Evolutionary conservation across 2,888 invertebrate genomes (phyloP).

Genomic region (Boloria selene): DNA sequence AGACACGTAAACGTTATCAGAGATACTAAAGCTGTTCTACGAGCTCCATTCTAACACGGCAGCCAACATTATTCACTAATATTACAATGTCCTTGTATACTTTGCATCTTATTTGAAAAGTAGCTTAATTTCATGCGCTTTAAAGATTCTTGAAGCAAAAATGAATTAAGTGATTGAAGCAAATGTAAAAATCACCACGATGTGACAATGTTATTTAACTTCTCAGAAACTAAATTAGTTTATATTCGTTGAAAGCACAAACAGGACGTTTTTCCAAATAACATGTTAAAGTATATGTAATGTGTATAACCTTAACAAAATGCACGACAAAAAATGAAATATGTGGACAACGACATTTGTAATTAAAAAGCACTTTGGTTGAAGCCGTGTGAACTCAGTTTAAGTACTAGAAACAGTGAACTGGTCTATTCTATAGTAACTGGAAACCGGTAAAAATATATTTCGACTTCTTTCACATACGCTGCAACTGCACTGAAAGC

Average conservation of each 20-base stretch:
- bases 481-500: constrained; percentile 30
- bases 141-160: constrained; percentile 4
- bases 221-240: constrained; percentile 7
- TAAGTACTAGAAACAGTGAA: constrained; percentile 29
- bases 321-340: constrained; percentile 17
- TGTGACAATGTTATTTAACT: constrained; percentile 9
- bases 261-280: neutral
- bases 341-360: constrained; percentile 18
- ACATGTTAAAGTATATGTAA: constrained; percentile 6
- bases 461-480: constrained; percentile 33
- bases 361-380: constrained; percentile 30
- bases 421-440: constrained; percentile 23
- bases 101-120: neutral
- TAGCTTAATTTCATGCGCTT: constrained; percentile 6
- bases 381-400: constrained; percentile 16
- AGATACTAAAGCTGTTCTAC: constrained; percentile 35
- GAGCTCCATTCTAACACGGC: constrained; percentile 37
- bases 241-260: neutral
- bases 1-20: constrained; percentile 59
- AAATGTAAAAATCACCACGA: constrained; percentile 2
- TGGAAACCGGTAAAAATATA: constrained; percentile 32
- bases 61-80: constrained; percentile 32
- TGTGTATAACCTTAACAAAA: constrained; percentile 7
- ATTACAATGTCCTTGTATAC: constrained; percentile 21
- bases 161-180: too few relatives aligned